Evolutionary conservation across 2,113 vertebrate genomes (phyloP), one percentile per base, ranked within the genome.

Genomic region (Chunga burmeisteri): DNA sequence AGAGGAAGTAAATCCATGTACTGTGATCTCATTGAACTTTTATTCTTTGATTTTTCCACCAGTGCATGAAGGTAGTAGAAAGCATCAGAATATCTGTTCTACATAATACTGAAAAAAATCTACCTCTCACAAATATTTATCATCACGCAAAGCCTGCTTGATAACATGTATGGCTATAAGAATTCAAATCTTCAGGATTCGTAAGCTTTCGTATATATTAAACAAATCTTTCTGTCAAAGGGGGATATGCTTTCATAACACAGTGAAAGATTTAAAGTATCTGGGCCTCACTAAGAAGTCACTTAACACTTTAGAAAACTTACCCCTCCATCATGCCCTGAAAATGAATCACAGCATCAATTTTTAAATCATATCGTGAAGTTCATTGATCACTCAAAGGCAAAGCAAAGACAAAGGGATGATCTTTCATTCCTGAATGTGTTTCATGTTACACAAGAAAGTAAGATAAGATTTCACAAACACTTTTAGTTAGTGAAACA

Each of bases 141-240:
- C 80, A 62, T 52, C 58, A 80, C 49, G 91, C 44, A 66, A 93
- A 68, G 34, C 7, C 44, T 92, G 13, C 38, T 88, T 94, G 88
- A 88, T 85, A 95, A 80, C 38, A 56, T 70, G 17, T 71, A 81
- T 16, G 8, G 14, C 70, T 82, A 23, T 46, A 92, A 68, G 40
- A 89, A 73, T 81, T 94, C 84, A 91, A 89, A 92, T 95, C 56
- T 90, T 70, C n/a, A 62, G 29, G 49, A 40, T 55, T 95, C 30
- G 34, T 80, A 90, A 94, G 42, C 66, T 84, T 95, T 86, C 26
- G 17, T 62, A 50, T 90, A 52, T 42, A 96, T 75, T 96, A 86
- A 97, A 86, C 16, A 82, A 92, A 90, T 58, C 29, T 71, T 87
- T 85, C 62, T 73, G 78, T 65, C 89, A 88, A 87, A 74, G 49